Conservation (phyloP, 2,113 vertebrate species). For the Rissa tridactyla region DNA sequence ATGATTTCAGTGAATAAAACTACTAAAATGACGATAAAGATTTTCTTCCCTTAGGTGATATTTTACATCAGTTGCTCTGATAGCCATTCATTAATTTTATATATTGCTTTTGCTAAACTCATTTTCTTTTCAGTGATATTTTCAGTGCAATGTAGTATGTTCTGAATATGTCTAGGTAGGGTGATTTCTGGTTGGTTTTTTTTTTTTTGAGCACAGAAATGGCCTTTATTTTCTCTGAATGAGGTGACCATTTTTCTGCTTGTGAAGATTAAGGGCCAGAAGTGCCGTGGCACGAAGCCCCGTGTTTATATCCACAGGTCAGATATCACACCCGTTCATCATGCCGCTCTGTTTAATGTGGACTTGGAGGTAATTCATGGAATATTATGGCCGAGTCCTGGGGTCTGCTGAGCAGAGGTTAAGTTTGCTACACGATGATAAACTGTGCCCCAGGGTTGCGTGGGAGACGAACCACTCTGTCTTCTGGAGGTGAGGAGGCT, state of each 20-base stretch:
- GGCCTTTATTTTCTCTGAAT: not conserved
- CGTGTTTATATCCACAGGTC: not conserved
- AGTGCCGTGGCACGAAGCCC: not conserved
- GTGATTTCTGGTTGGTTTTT: not conserved
- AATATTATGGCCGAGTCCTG: not conserved
- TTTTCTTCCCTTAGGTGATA: not conserved
- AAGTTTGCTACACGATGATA: not conserved
- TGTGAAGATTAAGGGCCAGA: not conserved
- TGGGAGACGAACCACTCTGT: not conserved
- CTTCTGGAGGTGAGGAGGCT: not conserved
- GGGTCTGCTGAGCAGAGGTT: not conserved
- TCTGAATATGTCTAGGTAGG: no score
- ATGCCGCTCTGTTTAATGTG: rapidly evolving
- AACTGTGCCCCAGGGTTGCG: rapidly evolving
- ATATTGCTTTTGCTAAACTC: not conserved
- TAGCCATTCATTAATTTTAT: not conserved
- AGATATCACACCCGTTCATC: not conserved
- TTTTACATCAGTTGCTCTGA: not conserved
- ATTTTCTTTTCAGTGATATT: not conserved
- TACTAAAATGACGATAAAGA: not conserved
- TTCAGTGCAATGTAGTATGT: not conserved
- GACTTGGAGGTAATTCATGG: not conserved
- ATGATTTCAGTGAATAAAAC: not conserved
- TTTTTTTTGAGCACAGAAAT: not conserved
- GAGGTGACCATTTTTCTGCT: not conserved